phyloP scores from a whole-genome alignment of 2,113 vertebrate genomes.

The Leucosticte australis region DNA sequence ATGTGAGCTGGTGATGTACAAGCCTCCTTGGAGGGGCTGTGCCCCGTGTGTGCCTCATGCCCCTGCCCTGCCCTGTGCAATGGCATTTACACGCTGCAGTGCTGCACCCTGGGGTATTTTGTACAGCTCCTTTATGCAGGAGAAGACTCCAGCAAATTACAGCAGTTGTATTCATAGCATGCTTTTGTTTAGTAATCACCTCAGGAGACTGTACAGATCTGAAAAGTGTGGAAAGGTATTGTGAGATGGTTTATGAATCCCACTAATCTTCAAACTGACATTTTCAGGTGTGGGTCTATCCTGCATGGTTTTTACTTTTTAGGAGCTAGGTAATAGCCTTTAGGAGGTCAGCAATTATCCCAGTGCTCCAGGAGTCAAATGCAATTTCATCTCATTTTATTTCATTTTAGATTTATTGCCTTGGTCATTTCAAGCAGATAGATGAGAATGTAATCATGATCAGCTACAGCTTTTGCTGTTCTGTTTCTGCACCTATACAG shows the following conservation, averaged over 20 bases:
- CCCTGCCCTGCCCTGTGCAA: neutral
- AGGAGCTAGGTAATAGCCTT: conserved; percentile 34
- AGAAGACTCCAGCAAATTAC: neutral
- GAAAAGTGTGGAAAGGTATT: neutral
- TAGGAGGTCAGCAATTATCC: conserved; percentile 58
- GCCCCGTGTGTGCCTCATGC: rapidly evolving
- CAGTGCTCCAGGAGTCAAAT: conserved; percentile 49
- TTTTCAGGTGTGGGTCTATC: conserved; percentile 29
- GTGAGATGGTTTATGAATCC: conserved; percentile 10
- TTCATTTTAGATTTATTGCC: conserved; percentile 55
- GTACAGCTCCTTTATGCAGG: neutral
- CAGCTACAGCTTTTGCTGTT: conserved; percentile 13
- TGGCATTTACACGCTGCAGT: neutral
- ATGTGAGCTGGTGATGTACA: neutral
- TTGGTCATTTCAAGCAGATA: conserved; percentile 38
- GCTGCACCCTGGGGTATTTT: neutral
- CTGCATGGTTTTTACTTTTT: conserved; percentile 28
- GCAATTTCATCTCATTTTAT: conserved; percentile 56
- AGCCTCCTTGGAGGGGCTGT: neutral
- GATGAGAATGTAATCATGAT: conserved; percentile 32
- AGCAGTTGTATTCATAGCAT: neutral
- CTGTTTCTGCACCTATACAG: neutral
- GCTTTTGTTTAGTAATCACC: conserved; percentile 30
- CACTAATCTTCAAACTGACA: conserved; percentile 23
- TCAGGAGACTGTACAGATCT: neutral